phyloP scores from a whole-genome alignment of 2,888 invertebrate species.

The Mechanitis mazaeus region DNA sequence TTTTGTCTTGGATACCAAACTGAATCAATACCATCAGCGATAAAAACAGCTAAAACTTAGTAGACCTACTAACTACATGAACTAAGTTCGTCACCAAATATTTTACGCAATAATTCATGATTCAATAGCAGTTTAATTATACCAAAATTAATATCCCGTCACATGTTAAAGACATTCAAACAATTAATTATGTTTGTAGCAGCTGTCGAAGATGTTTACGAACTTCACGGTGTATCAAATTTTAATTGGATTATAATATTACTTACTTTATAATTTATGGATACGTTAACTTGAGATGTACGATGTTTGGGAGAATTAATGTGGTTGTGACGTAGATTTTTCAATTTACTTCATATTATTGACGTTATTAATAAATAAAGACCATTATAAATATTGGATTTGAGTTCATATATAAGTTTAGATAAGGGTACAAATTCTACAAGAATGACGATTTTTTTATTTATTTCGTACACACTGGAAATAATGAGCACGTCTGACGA shows the following conservation, averaged over 20 bases:
- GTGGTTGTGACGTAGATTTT: background rate
- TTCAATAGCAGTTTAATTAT: conserved; percentile 25
- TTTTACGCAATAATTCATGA: conserved; percentile 16
- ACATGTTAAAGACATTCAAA: conserved; percentile 35
- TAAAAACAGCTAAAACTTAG: background rate
- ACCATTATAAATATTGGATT: too few relatives aligned
- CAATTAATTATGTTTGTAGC: conserved; percentile 65
- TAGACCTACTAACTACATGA: background rate
- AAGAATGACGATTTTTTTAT: too few relatives aligned
- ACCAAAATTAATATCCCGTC: conserved; percentile 30
- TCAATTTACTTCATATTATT: background rate
- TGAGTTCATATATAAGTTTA: too few relatives aligned
- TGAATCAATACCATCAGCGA: too few relatives aligned
- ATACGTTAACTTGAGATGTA: conserved; percentile 6
- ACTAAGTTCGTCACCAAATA: conserved; percentile 5
- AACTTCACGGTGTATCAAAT: conserved; percentile 39
- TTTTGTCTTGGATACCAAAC: too few relatives aligned
- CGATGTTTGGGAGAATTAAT: conserved; percentile 1
- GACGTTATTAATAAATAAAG: too few relatives aligned
- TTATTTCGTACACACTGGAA: too few relatives aligned
- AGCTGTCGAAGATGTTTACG: conserved; percentile 63
- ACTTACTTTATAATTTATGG: conserved; percentile 8
- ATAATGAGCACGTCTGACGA: too few relatives aligned
- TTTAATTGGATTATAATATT: conserved; percentile 26
- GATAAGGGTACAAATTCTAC: too few relatives aligned